Evolutionary conservation across 2,113 vertebrate genomes (phyloP).

Genomic region (Psephotus haematonotus): DNA sequence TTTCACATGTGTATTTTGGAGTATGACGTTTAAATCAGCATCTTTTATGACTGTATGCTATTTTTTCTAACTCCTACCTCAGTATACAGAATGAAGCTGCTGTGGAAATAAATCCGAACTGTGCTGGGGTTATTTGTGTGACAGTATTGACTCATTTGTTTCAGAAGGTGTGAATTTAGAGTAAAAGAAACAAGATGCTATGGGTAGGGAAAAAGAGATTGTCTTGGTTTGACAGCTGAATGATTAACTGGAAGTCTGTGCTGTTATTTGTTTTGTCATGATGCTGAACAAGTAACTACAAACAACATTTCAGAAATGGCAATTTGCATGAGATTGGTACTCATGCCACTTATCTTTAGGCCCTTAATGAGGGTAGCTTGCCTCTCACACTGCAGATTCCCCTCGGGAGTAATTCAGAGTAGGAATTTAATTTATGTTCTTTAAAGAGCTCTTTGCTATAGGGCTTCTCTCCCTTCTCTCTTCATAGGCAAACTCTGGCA

Average conservation of each 20-base stretch:
- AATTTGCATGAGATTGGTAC: background rate
- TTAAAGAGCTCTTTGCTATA: conserved; percentile 12
- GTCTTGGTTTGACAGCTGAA: background rate
- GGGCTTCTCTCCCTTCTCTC: background rate
- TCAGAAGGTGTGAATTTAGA: background rate
- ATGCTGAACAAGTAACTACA: background rate
- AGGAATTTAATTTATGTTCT: conserved; percentile 15
- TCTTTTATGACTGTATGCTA: background rate
- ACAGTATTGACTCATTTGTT: background rate
- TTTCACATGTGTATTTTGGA: background rate
- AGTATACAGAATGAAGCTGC: background rate
- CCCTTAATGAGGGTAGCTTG: background rate
- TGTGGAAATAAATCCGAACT: background rate
- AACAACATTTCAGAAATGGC: background rate
- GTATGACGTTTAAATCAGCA: background rate
- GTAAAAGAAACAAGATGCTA: background rate
- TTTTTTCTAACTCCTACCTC: background rate
- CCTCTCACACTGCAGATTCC: background rate
- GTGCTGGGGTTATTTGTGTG: background rate
- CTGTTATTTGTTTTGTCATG: background rate
- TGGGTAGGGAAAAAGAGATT: background rate
- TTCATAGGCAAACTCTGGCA: background rate
- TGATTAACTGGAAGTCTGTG: background rate
- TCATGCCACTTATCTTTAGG: background rate
- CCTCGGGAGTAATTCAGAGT: background rate